Percentiles rank a stretch among this genome's conserved stretches.
Conservation (phyloP, 1,140 invertebrate species). For the Macrotrachela quadricornifera region DNA sequence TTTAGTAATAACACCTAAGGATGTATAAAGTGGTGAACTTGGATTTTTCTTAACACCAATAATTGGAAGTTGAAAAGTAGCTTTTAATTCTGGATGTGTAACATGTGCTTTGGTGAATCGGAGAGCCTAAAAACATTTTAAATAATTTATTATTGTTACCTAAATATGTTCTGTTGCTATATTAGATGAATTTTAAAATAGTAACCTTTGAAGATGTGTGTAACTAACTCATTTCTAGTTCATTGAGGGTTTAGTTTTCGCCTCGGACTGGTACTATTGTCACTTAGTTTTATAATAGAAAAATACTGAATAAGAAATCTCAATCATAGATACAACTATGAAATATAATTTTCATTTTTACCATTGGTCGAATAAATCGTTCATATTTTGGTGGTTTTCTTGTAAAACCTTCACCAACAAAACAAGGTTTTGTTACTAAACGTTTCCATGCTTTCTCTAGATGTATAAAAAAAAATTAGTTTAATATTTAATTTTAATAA, state of each 20-base stretch:
- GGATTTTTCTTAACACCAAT: constrained; percentile 99
- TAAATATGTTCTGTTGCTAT: too few species aligned
- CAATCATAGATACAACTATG: too few species aligned
- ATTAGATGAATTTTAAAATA: too few species aligned
- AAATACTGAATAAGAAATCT: too few species aligned
- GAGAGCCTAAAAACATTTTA: constrained; percentile 16
- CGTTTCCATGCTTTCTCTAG: constrained; percentile 80
- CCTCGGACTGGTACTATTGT: too few species aligned
- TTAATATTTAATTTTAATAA: neutral
- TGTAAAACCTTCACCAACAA: constrained; percentile 91
- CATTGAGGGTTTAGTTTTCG: too few species aligned
- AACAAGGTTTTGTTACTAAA: constrained; percentile 86
- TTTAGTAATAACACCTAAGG: constrained; percentile 92
- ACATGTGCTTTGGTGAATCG: constrained; percentile 63
- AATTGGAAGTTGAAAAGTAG: constrained; percentile 91
- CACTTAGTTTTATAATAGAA: too few species aligned
- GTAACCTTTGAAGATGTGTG: too few species aligned
- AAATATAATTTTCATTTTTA: too few species aligned
- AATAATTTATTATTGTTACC: too few species aligned
- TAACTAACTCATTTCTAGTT: too few species aligned
- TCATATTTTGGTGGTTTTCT: constrained; percentile 98
- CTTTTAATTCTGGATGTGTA: constrained; percentile 94
- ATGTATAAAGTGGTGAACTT: constrained; percentile 84
- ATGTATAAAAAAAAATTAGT: too few species aligned
- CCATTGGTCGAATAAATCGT: constrained; percentile 91